Base-by-base conservation (phyloP, 2,888 invertebrate species). In the Ennomos fuscantarius region DNA sequence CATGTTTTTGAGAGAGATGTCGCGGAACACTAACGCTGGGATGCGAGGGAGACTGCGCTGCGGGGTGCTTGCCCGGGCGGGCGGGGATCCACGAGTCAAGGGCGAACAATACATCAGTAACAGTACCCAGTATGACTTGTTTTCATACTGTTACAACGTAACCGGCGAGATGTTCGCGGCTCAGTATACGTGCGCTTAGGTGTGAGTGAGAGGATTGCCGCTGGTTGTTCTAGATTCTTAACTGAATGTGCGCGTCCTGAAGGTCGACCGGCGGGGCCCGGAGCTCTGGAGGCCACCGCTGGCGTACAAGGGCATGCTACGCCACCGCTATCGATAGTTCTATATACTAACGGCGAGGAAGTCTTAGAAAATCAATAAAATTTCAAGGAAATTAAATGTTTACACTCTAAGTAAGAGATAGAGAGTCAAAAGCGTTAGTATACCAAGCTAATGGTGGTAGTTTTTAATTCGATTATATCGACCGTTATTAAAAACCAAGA, bases 71-170 rank as follows among this genome's bases (percentile, higher is more conserved):
- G 69, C 61, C 68, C 64, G 69, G 67, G 65, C 60, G 70, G 61
- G 62, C 64, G 70, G 54, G 59, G 60, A 24, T 37, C 10, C 32
- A 68, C 68, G 73, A 80, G 81, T 86, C 86, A 87, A 87, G 87
- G 87, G 77, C 79, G 69, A 55, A 56, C 35, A 41, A 2, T 31
- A 37, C 13, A 46, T 31, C 6, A 3, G 9, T 24, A 24, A 1
- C 45, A 36, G 36, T 45, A 45, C 24, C 8, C 9, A 5, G 15
- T 24, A 24, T 24, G 24, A 24, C 24, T 24, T 24, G 24, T 5
- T 24, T 24, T 5, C 24, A 15, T 15, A 24, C 6, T 24, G 24
- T 24, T 24, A 24, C 24, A 10, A 12, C 9, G 13, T n/a, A 42
- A 31, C 42, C 24, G 24, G 5, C 24, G 24, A 24, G 24, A 24